Conservation (phyloP, 2,888 invertebrate genomes). For the Elmis aenea region DNA sequence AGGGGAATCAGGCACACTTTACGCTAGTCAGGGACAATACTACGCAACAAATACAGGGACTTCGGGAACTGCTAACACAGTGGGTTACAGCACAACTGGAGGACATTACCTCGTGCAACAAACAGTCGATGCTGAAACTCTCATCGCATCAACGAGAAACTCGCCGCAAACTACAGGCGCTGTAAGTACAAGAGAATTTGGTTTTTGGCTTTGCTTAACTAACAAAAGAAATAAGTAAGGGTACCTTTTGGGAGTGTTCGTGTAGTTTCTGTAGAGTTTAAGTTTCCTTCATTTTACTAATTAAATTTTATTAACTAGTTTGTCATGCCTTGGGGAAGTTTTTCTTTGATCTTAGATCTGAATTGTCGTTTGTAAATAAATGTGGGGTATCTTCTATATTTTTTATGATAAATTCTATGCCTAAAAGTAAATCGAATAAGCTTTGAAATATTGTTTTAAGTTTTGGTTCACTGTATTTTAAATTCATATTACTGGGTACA, state of each 20-base stretch:
- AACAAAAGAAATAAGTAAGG: too few relatives aligned
- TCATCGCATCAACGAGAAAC: slow-evolving; percentile 57
- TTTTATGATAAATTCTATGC: too few relatives aligned
- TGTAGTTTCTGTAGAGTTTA: too few relatives aligned
- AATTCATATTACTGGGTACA: not conserved
- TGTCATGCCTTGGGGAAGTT: too few relatives aligned
- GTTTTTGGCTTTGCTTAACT: slow-evolving; percentile 20
- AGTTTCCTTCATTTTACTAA: too few relatives aligned
- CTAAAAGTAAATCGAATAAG: not conserved
- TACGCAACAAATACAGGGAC: slow-evolving; percentile 65
- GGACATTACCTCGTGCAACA: slow-evolving; percentile 66
- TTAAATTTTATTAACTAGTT: too few relatives aligned
- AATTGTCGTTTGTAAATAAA: too few relatives aligned
- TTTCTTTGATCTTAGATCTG: too few relatives aligned
- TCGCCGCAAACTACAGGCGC: slow-evolving; percentile 65
- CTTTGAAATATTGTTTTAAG: not conserved
- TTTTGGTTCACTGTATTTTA: not conserved
- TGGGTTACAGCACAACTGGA: slow-evolving; percentile 44
- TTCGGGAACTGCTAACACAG: slow-evolving; percentile 52
- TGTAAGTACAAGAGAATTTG: slow-evolving; percentile 50
- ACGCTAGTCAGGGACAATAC: slow-evolving; percentile 63
- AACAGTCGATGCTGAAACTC: slow-evolving; percentile 58
- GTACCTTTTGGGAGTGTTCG: too few relatives aligned
- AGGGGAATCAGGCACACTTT: slow-evolving; percentile 56
- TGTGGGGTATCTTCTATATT: not conserved